Conservation (phyloP, 2,797 vertebrate species). For the Chaunax sp. region DNA sequence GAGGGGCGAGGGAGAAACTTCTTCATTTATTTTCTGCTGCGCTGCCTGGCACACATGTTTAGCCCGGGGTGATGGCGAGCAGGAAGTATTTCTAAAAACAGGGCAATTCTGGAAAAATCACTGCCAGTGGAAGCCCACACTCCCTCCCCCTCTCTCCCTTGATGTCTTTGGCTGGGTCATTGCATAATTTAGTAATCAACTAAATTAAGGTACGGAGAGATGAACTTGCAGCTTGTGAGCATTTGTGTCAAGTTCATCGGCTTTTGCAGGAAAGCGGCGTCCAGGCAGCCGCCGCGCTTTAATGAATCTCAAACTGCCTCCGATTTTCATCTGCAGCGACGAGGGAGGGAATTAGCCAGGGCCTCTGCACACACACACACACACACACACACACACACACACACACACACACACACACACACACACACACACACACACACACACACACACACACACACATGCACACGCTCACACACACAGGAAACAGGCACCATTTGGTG, state of each 20-base stretch:
- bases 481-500: conserved; percentile 85
- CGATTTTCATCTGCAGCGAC: conserved; percentile 69
- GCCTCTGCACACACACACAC: conserved; percentile 54
- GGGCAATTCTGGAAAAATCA: conserved; percentile 67
- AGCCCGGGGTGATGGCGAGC: conserved; percentile 64
- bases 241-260: conserved; percentile 76
- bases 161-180: conserved; percentile 77
- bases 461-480: conserved; percentile 59
- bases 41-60: conserved; percentile 76
- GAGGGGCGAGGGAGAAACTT: conserved; percentile 33
- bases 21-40: conserved; percentile 66
- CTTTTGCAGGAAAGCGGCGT: conserved; percentile 58
- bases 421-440: conserved; percentile 56
- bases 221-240: conserved; percentile 73
- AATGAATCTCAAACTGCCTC: conserved; percentile 71
- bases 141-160: neutral
- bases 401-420: conserved; percentile 24
- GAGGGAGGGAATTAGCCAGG: conserved; percentile 67
- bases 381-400: conserved; percentile 42
- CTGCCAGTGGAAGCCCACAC: conserved; percentile 51
- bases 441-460: conserved; percentile 16
- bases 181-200: conserved; percentile 80
- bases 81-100: conserved; percentile 70
- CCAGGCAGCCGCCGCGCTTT: conserved; percentile 51
- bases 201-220: conserved; percentile 76